Evolutionary conservation across 2,113 vertebrate species (phyloP).

Genomic region (Bubo blakistoni): DNA sequence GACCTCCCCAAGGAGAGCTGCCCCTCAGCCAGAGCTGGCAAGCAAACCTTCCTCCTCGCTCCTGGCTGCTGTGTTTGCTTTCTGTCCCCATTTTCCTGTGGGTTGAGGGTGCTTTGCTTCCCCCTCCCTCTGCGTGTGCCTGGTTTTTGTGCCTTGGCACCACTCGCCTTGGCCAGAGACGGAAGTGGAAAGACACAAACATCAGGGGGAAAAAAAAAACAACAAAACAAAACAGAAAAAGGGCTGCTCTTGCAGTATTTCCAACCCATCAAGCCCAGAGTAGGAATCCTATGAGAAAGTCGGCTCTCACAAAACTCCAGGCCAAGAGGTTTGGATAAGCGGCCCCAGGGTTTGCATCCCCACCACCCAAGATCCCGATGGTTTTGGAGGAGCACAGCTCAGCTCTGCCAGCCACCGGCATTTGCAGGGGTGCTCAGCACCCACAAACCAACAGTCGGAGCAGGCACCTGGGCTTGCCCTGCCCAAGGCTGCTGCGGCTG

Average conservation of each 20-base stretch:
- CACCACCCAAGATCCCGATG: neutral
- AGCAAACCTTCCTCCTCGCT: neutral
- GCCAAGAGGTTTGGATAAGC: neutral
- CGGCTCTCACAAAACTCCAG: neutral
- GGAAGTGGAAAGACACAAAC: conserved; percentile 30
- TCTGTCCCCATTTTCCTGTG: rapidly evolving
- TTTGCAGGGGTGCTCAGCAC: neutral
- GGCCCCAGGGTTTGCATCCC: neutral
- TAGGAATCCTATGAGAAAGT: neutral
- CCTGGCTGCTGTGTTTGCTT: rapidly evolving
- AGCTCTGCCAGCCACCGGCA: rapidly evolving
- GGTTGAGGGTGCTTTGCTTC: neutral
- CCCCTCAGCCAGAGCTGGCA: neutral
- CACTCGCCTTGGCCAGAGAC: neutral
- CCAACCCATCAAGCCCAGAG: neutral
- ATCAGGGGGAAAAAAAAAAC: neutral
- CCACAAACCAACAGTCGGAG: neutral
- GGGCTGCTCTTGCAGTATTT: conserved; percentile 37
- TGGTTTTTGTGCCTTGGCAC: conserved; percentile 1
- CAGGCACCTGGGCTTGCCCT: neutral
- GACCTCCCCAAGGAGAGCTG: neutral
- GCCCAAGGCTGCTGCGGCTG: neutral
- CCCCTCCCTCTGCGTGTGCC: neutral
- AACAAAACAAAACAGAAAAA: conserved; percentile 12
- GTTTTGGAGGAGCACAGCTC: neutral